Evolutionary conservation across 1,140 invertebrate genomes (phyloP).

Genomic region (Procambarus virginalis): DNA sequence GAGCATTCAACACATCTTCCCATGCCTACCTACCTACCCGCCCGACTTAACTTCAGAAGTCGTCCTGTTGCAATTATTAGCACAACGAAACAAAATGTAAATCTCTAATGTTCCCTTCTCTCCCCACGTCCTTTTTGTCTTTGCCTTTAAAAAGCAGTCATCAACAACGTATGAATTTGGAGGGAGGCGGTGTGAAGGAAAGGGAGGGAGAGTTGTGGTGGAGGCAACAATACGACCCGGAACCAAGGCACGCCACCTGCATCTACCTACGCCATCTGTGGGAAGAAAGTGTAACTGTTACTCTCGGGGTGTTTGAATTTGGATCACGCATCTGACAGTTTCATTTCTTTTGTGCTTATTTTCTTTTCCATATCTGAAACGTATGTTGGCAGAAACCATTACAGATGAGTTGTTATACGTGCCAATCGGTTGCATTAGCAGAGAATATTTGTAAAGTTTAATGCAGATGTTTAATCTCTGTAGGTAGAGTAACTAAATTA

Average conservation of each 20-base stretch:
- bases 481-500: no score
- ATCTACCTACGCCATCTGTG: background rate
- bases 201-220: background rate
- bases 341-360: slow-evolving; percentile 4
- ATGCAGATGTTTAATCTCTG: no score
- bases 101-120: background rate
- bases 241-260: slow-evolving; percentile 9
- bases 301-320: slow-evolving; percentile 7
- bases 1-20: no score
- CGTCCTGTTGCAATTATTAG: background rate
- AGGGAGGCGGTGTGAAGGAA: background rate
- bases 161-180: background rate
- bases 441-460: no score
- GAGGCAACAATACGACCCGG: background rate
- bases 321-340: slow-evolving; percentile 1
- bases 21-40: background rate
- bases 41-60: background rate
- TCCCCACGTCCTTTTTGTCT: background rate
- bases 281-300: slow-evolving; percentile 4
- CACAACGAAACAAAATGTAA: background rate
- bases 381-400: background rate
- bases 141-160: background rate
- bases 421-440: no score
- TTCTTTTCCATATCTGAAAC: background rate
- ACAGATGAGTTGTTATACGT: no score